Evolutionary conservation across 2,113 vertebrate species (phyloP).

Genomic region (Cacatua alba): DNA sequence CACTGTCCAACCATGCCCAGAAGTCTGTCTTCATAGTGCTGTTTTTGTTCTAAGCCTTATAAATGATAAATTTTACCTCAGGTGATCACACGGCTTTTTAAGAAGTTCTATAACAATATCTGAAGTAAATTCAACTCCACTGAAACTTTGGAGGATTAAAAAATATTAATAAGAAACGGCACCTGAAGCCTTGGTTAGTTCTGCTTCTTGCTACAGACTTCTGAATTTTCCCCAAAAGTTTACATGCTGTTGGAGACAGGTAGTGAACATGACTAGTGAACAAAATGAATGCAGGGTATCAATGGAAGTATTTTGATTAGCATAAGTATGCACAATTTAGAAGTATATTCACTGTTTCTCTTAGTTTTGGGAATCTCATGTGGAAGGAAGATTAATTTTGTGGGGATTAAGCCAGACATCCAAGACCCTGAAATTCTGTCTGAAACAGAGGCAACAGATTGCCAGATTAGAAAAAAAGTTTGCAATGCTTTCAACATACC

Average conservation of each 20-base stretch:
- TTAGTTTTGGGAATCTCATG: background rate
- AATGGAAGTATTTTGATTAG: background rate
- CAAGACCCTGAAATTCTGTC: background rate
- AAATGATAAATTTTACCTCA: background rate
- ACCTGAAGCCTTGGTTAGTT: background rate
- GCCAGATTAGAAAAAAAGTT: background rate
- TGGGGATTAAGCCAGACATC: background rate
- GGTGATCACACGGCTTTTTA: background rate
- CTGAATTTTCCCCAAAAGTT: background rate
- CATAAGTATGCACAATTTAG: background rate
- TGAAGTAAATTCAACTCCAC: background rate
- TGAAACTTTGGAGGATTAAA: background rate
- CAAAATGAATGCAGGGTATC: background rate
- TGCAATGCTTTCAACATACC: background rate
- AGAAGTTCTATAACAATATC: background rate
- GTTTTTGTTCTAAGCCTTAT: background rate
- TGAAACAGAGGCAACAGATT: background rate
- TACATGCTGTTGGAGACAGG: background rate
- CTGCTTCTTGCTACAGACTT: background rate
- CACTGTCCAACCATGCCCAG: background rate
- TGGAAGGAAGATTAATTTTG: background rate
- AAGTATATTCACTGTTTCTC: accelerated
- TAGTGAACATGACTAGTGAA: background rate
- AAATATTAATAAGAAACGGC: background rate
- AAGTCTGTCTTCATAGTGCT: background rate